phyloP scores from a whole-genome alignment of 2,797 vertebrate genomes.

The Heterohyrax brucei region DNA sequence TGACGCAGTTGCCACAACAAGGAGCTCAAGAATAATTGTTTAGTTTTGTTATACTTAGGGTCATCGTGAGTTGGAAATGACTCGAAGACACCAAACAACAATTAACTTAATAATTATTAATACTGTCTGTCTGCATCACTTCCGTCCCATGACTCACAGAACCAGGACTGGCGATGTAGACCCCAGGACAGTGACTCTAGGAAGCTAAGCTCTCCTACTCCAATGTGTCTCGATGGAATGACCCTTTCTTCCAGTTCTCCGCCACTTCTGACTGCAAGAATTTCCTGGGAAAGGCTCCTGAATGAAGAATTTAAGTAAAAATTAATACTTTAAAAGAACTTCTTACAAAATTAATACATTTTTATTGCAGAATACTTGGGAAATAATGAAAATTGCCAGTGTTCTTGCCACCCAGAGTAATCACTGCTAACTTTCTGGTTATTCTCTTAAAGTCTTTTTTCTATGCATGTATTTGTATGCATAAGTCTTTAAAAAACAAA shows the following conservation, averaged over 20 bases:
- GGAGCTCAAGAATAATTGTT: too few species aligned
- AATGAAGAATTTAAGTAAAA: slow-evolving; percentile 80
- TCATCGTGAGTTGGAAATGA: too few species aligned
- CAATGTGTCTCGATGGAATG: accelerated
- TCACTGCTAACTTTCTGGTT: slow-evolving; percentile 75
- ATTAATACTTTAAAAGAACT: slow-evolving; percentile 81
- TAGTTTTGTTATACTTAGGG: too few species aligned
- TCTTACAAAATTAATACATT: slow-evolving; percentile 78
- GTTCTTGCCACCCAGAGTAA: slow-evolving; percentile 67
- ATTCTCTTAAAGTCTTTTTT: slow-evolving; percentile 76
- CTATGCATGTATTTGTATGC: slow-evolving; percentile 80
- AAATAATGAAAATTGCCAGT: slow-evolving; percentile 78
- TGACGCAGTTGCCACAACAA: too few species aligned
- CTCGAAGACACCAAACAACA: too few species aligned
- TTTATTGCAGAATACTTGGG: slow-evolving; percentile 69
- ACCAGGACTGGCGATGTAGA: not conserved
- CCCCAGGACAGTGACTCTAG: accelerated
- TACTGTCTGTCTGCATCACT: not conserved
- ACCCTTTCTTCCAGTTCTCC: accelerated
- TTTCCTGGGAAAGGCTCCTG: not conserved
- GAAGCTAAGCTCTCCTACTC: not conserved
- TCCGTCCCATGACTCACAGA: not conserved
- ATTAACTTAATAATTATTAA: not conserved
- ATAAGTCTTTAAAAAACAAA: slow-evolving; percentile 43
- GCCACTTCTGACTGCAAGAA: not conserved